Conservation (phyloP, 2,888 invertebrate genomes). For the Timema podura region DNA sequence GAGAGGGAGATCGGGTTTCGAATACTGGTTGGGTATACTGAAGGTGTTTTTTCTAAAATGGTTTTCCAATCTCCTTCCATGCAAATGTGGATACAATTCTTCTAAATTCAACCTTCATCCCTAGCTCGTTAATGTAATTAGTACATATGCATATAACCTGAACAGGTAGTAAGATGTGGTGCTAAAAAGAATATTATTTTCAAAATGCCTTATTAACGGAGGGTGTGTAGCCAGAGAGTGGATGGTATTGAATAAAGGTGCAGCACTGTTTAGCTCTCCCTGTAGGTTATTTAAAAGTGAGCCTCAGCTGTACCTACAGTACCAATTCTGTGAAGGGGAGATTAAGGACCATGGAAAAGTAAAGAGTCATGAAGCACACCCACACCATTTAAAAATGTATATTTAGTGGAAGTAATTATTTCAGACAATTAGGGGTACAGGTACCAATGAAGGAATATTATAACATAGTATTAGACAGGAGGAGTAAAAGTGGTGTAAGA, state of each 20-base stretch:
- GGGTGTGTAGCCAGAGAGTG: not conserved
- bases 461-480: not conserved
- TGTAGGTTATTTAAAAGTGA: not conserved
- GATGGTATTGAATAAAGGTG: slow-evolving; percentile 5
- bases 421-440: not conserved
- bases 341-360: not conserved
- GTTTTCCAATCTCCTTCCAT: too few species aligned
- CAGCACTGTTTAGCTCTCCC: not conserved
- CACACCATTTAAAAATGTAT: not conserved
- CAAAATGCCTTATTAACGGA: not conserved
- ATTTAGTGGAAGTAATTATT: not conserved
- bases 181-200: not conserved
- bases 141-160: too few species aligned
- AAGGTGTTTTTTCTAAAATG: too few species aligned
- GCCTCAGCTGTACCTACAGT: not conserved
- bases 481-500: not conserved
- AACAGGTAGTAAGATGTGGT: too few species aligned
- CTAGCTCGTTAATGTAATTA: too few species aligned
- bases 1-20: too few species aligned
- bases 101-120: too few species aligned
- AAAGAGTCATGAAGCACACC: not conserved
- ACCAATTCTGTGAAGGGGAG: not conserved
- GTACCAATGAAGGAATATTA: not conserved
- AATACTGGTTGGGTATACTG: too few species aligned
- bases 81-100: too few species aligned